phyloP scores from a whole-genome alignment of 1,140 invertebrate genomes.

The Agraylea sexmaculata region DNA sequence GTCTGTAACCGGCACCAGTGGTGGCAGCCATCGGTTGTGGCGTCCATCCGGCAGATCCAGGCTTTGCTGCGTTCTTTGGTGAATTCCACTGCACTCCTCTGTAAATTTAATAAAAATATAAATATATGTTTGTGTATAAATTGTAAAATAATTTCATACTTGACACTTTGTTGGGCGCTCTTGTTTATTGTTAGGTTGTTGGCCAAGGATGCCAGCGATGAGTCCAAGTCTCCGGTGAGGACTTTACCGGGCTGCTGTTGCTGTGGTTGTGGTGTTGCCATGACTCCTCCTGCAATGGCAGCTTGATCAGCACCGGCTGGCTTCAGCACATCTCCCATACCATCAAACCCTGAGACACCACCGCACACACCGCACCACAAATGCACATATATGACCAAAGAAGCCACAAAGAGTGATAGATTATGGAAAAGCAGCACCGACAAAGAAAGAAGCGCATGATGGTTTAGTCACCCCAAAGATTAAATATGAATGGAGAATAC shows the following conservation, averaged over 20 bases:
- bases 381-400: too few species aligned
- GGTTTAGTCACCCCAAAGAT: too few species aligned
- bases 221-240: slow-evolving; percentile 83
- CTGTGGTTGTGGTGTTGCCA: slow-evolving; percentile 12
- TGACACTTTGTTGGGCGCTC: slow-evolving; percentile 39
- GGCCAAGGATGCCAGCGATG: slow-evolving; percentile 77
- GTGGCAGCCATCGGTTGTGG: slow-evolving; percentile 78
- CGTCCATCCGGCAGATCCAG: slow-evolving; percentile 60
- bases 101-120: slow-evolving; percentile 9
- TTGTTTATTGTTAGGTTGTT: slow-evolving; percentile 89
- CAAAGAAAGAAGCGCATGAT: too few species aligned
- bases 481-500: too few species aligned
- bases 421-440: too few species aligned
- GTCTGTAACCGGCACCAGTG: slow-evolving; percentile 70
- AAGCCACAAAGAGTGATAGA: too few species aligned
- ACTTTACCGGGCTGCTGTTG: slow-evolving; percentile 49
- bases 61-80: slow-evolving; percentile 69
- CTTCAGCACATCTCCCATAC: slow-evolving; percentile 57
- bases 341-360: slow-evolving; percentile 49
- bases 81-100: slow-evolving; percentile 77
- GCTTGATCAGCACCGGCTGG: slow-evolving; percentile 35
- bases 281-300: slow-evolving; percentile 26
- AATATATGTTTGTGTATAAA: background rate
- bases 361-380: slow-evolving; percentile 12
- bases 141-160: slow-evolving; percentile 13